Conservation (phyloP, 2,797 vertebrate genomes). For the Myripristis jacobus region DNA sequence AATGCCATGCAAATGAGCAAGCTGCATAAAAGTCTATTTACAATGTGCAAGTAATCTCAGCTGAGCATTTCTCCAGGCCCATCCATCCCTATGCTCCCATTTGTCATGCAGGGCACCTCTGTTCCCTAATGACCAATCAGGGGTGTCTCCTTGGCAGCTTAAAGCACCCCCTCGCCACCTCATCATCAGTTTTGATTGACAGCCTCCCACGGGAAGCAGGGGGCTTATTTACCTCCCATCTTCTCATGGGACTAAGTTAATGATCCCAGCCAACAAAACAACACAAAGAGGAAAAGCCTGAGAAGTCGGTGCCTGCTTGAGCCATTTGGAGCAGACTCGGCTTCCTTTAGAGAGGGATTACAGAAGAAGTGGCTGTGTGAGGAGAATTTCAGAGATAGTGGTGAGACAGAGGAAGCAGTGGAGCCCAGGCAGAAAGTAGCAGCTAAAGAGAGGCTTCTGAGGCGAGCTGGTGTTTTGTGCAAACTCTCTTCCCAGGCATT, state of each 20-base stretch:
- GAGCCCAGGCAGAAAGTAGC: conserved; percentile 66
- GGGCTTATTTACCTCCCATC: conserved; percentile 76
- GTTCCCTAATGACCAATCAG: conserved; percentile 80
- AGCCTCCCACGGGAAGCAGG: conserved; percentile 73
- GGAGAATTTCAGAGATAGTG: conserved; percentile 79
- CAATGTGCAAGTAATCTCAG: conserved; percentile 59
- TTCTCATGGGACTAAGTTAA: conserved; percentile 82
- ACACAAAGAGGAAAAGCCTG: conserved; percentile 78
- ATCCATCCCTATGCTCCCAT: conserved; percentile 61
- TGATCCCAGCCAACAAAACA: conserved; percentile 80
- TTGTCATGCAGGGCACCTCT: conserved; percentile 71
- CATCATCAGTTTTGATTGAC: conserved; percentile 80
- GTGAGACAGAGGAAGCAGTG: conserved; percentile 65
- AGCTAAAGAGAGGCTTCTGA: conserved; percentile 68
- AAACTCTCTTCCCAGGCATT: conserved; percentile 60
- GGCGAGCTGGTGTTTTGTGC: conserved; percentile 57
- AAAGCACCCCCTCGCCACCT: conserved; percentile 58
- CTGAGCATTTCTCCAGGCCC: conserved; percentile 61
- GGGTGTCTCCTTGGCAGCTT: conserved; percentile 63
- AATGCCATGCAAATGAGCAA: conserved; percentile 54
- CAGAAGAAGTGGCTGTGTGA: conserved; percentile 73
- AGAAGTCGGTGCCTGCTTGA: conserved; percentile 75
- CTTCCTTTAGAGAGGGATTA: conserved; percentile 78
- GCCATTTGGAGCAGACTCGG: conserved; percentile 76
- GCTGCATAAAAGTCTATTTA: conserved; percentile 59